phyloP scores from a whole-genome alignment of 2,888 invertebrate genomes.

The Drosophila prostipennis region DNA sequence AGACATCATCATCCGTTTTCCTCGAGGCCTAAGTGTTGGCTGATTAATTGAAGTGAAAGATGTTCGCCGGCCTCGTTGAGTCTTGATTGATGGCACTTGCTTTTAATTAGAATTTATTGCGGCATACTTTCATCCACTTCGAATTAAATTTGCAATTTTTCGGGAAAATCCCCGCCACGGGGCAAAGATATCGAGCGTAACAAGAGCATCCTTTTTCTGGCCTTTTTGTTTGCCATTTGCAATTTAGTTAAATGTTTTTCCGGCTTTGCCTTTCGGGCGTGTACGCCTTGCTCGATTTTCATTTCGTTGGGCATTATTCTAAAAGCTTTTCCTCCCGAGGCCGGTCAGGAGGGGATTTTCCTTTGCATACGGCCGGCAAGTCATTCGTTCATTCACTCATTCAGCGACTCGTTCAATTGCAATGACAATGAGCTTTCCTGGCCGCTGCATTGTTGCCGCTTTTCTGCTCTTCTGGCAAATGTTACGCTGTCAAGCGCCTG shows the following conservation, averaged over 20 bases:
- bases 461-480: constrained; percentile 47
- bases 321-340: constrained; percentile 53
- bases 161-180: constrained; percentile 15
- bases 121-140: constrained; percentile 50
- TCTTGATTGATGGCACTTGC: constrained; percentile 65
- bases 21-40: constrained; percentile 16
- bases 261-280: constrained; percentile 38
- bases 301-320: constrained; percentile 54
- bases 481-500: constrained; percentile 71
- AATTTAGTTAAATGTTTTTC: constrained; percentile 49
- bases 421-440: constrained; percentile 54
- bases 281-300: constrained; percentile 44
- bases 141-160: constrained; percentile 45
- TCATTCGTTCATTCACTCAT: constrained; percentile 31
- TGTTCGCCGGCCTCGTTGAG: constrained; percentile 46
- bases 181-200: constrained; percentile 38
- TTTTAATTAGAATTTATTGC: constrained; percentile 69
- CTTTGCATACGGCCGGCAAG: constrained; percentile 24
- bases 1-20: constrained; percentile 54
- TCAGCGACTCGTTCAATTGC: constrained; percentile 62
- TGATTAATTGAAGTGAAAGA: constrained; percentile 65
- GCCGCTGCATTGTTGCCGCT: constrained; percentile 29
- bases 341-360: constrained; percentile 28
- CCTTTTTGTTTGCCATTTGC: constrained; percentile 30
- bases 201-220: constrained; percentile 18